phyloP scores from a whole-genome alignment of 2,888 invertebrate genomes.

The Lepidonotus clava region DNA sequence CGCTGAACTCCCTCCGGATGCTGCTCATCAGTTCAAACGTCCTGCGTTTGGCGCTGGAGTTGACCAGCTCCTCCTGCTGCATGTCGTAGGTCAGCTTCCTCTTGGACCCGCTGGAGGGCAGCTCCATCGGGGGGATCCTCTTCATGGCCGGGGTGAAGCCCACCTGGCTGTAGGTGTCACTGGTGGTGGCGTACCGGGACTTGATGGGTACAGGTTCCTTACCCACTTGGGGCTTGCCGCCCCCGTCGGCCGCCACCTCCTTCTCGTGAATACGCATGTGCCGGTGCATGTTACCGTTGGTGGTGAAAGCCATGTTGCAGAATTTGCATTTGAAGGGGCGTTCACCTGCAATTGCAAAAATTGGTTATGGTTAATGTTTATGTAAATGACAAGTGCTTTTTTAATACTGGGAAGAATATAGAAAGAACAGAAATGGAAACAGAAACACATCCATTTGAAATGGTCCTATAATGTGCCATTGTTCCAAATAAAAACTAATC shows the following conservation, averaged over 20 bases:
- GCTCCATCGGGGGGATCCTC: neutral
- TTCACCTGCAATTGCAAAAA: slow-evolving; percentile 86
- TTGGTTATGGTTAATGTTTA: no score
- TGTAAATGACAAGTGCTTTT: no score
- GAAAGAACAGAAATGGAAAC: no score
- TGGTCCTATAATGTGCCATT: no score
- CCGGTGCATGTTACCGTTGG: slow-evolving; percentile 92
- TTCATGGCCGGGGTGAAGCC: slow-evolving; percentile 25
- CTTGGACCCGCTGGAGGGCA: slow-evolving; percentile 26
- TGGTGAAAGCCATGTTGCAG: slow-evolving; percentile 90
- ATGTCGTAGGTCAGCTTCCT: slow-evolving; percentile 44
- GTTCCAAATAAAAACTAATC: no score
- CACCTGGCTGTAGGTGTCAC: slow-evolving; percentile 14
- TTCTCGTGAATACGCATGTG: slow-evolving; percentile 88
- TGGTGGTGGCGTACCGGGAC: neutral
- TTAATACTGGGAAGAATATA: no score
- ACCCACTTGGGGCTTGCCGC: neutral
- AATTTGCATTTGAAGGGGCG: slow-evolving; percentile 89
- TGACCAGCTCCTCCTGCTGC: neutral
- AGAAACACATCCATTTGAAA: no score
- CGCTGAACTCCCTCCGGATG: neutral
- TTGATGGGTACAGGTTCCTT: neutral
- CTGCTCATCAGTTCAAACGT: neutral
- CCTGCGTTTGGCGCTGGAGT: neutral
- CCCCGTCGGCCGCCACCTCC: slow-evolving; percentile 8